Evolutionary conservation across 2,797 vertebrate species (phyloP).

Genomic region (Pogoniulus pusillus): DNA sequence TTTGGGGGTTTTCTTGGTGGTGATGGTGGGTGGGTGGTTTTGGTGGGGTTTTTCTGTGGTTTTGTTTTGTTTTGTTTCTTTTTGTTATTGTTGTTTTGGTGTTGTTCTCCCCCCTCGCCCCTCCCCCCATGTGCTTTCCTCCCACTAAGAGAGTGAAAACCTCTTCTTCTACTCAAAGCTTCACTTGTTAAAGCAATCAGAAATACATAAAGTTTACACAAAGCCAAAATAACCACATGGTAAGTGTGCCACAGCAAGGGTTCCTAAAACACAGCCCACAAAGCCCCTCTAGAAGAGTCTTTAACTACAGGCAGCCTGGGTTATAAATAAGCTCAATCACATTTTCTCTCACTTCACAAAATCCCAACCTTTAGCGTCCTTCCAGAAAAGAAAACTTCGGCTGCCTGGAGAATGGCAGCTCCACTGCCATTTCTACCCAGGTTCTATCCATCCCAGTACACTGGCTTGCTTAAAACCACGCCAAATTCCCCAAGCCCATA

Average conservation of each 20-base stretch:
- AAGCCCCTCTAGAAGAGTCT: background rate
- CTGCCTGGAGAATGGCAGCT: background rate
- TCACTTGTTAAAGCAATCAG: background rate
- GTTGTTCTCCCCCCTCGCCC: no score
- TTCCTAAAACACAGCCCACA: background rate
- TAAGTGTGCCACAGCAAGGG: fast-evolving
- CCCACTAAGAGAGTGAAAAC: background rate
- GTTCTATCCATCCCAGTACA: background rate
- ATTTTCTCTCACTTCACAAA: background rate
- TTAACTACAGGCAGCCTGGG: background rate
- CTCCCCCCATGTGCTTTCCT: background rate
- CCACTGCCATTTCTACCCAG: background rate
- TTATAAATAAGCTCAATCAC: background rate
- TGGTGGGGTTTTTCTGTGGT: no score
- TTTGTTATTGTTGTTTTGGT: no score
- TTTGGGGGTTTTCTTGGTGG: background rate
- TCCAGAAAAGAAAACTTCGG: background rate
- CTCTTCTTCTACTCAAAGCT: background rate
- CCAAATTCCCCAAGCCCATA: background rate
- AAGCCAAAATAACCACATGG: background rate
- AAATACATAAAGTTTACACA: background rate
- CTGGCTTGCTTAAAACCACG: background rate
- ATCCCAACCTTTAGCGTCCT: background rate
- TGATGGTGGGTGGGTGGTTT: no score
- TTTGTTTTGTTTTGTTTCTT: no score